Percentiles rank a stretch among this genome's conserved stretches.
Conservation (phyloP, 2,113 vertebrate genomes). For the Pachypanchax playfairii region DNA sequence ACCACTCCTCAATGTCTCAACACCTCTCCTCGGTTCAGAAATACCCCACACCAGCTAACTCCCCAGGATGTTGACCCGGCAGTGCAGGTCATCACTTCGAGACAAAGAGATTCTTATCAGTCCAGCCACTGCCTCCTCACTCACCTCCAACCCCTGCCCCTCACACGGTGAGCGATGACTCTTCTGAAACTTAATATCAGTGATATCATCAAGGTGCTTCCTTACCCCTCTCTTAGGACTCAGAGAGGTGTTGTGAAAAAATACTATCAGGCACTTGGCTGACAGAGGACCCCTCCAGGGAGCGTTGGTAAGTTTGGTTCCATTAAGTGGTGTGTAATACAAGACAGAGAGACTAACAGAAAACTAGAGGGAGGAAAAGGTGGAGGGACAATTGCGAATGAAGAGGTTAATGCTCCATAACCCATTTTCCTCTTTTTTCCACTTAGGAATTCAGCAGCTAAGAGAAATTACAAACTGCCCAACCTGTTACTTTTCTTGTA, state of each 20-base stretch:
- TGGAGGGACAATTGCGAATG: conserved; percentile 46
- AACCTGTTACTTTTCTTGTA: conserved; percentile 55
- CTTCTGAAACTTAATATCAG: conserved; percentile 78
- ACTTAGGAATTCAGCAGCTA: conserved; percentile 42
- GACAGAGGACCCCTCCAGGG: conserved; percentile 53
- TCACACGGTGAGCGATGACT: conserved; percentile 67
- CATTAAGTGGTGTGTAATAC: conserved; percentile 71
- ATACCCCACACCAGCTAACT: conserved; percentile 62
- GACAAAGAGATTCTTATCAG: conserved; percentile 80
- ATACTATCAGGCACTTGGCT: conserved; percentile 53
- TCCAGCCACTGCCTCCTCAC: conserved; percentile 23
- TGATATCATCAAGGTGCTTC: conserved; percentile 78
- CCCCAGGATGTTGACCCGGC: conserved; percentile 75
- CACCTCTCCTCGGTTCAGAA: conserved; percentile 73
- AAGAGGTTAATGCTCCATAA: conserved; percentile 68
- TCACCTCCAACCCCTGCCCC: conserved; percentile 40
- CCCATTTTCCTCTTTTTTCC: conserved; percentile 58
- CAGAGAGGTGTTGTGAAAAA: conserved; percentile 65
- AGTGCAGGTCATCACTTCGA: conserved; percentile 73
- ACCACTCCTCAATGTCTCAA: conserved; percentile 69
- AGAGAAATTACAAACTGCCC: conserved; percentile 43
- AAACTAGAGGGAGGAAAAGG: conserved; percentile 10
- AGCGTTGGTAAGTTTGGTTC: conserved; percentile 66
- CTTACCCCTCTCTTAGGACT: conserved; percentile 51
- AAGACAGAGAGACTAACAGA: conserved; percentile 41